Percentiles rank a stretch among this genome's conserved stretches.
phyloP scores from a whole-genome alignment of 2,797 vertebrate species.

The Urocyon cinereoargenteus region DNA sequence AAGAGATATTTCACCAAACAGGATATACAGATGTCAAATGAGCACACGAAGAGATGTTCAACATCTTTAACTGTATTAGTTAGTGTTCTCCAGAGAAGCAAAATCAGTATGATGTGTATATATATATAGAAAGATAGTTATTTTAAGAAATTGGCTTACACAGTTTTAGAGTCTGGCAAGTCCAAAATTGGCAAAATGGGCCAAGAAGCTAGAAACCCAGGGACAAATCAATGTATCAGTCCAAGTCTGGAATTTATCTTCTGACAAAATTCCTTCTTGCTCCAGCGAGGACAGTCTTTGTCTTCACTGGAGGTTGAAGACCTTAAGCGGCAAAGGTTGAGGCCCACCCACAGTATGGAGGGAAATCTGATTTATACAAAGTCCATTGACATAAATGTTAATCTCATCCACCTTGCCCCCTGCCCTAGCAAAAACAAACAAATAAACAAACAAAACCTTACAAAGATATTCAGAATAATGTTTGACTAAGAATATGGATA shows the following conservation, averaged over 20 bases:
- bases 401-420: neutral
- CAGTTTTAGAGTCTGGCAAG: neutral
- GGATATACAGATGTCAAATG: neutral
- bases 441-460: neutral
- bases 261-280: neutral
- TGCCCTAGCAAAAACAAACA: neutral
- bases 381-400: neutral
- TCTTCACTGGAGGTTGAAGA: too few species aligned
- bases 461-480: neutral
- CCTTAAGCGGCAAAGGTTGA: neutral
- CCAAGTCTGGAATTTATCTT: neutral
- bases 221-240: neutral
- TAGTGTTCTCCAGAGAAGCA: neutral
- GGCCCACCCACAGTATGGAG: neutral
- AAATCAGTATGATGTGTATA: neutral
- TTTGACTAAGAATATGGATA: neutral
- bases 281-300: neutral
- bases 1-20: neutral
- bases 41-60: neutral
- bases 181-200: neutral
- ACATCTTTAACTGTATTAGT: neutral
- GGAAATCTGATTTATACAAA: neutral
- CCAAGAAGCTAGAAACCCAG: neutral
- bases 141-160: neutral
- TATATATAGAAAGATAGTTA: neutral